Evolutionary conservation across 2,888 invertebrate genomes (phyloP), one percentile per base, ranked within the genome.

Genomic region (Lasioglossum calceatum): DNA sequence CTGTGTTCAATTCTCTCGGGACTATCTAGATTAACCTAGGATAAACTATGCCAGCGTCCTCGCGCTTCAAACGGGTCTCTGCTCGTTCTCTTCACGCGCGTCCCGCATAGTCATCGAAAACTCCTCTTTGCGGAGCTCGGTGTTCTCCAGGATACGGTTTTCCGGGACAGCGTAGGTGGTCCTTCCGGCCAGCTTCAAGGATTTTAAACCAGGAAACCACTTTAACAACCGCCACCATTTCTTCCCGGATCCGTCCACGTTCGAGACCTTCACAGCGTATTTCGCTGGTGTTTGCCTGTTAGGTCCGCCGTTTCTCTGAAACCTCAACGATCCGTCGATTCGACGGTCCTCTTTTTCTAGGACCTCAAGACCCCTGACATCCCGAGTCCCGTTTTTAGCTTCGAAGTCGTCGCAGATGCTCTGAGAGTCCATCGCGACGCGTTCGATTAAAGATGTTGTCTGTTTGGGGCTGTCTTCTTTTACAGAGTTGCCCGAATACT

Each of bases 51-150:
- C 5, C 36, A 36, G 19, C 8, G 36, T 67, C 36, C 10, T 67
- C 67, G 67, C 19, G 36, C 5, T 58, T 92, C 88, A 92, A 19
- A 92, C 90, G 0, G 90, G 89, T 70, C 91, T 82, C 72, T 91
- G 90, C 12, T 90, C 90, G 19, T 83, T 82, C 23, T 44, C 73
- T 16, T 90, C 88, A 16, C 80, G 75, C 1, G 82, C 72, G 23
- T 91, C 95, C 88, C 95, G 95, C n/a, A 95, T 90, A 58, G 94
- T 92, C 92, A 94, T 93, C 39, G 93, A 92, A 79, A 93, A 92
- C 36, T 94, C 94, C 23, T 94, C 93, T 7, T 85, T 90, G 72
- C 86, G 90, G 47, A 87, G 87, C 58, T 92, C 91, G 0, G 76
- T n/a, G 70, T 91, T 87, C 27, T 93, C 93, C 7, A 92, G 82